Conservation (phyloP, 2,888 invertebrate genomes). For the Catocala nupta region DNA sequence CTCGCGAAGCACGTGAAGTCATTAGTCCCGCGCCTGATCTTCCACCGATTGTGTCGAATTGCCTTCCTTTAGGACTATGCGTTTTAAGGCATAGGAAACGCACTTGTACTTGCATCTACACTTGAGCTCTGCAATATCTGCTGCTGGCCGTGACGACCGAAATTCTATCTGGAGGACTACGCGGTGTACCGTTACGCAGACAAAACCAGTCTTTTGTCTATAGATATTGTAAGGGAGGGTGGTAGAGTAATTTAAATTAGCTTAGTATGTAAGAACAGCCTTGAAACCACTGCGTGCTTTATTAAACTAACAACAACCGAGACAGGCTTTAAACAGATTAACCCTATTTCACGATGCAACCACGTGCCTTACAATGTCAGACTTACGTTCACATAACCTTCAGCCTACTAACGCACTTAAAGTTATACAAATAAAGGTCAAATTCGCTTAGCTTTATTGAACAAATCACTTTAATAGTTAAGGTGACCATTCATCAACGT, state of each 20-base stretch:
- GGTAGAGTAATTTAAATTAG: background rate
- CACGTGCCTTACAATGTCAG: constrained; percentile 42
- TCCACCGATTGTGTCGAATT: too few relatives aligned
- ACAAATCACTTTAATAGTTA: constrained; percentile 55
- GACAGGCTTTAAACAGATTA: constrained; percentile 57
- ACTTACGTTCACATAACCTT: constrained; percentile 26
- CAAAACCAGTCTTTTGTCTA: background rate
- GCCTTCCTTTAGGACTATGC: too few relatives aligned
- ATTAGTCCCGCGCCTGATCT: too few relatives aligned
- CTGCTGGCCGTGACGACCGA: too few relatives aligned
- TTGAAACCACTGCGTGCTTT: constrained; percentile 32
- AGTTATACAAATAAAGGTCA: constrained; percentile 19
- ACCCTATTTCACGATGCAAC: constrained; percentile 53
- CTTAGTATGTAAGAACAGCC: background rate
- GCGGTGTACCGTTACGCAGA: too few relatives aligned
- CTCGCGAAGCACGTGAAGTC: too few relatives aligned
- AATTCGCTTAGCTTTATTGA: constrained; percentile 23
- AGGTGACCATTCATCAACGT: constrained; percentile 59
- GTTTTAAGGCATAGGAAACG: too few relatives aligned
- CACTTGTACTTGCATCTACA: too few relatives aligned
- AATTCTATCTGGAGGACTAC: too few relatives aligned
- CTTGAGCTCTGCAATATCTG: too few relatives aligned
- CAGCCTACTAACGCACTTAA: constrained; percentile 27
- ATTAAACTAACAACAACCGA: constrained; percentile 33
- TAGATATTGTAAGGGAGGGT: background rate